Base-by-base conservation (phyloP, 2,797 vertebrate species). In the Semotilus atromaculatus region DNA sequence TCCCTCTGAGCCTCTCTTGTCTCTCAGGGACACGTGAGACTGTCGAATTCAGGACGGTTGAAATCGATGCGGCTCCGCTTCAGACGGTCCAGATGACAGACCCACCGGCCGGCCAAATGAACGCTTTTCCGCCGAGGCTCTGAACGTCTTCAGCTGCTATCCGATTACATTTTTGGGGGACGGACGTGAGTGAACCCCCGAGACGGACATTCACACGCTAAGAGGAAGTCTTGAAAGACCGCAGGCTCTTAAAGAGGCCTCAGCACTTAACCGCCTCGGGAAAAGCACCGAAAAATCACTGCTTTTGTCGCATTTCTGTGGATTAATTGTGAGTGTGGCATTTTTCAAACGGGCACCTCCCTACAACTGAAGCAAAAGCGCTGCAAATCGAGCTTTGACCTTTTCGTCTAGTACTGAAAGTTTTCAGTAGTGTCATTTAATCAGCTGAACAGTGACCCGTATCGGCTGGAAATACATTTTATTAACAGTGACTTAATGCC, bases 21-120 rank as follows among this genome's bases (percentile, higher is more conserved):
- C 82, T 93, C 92, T 85, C 92, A 96, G 94, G 92, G 90, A 88
- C 90, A 92, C 89, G 86, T 89, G 92, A 89, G 90, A 91, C 88
- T 89, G 89, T 91, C 89, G 58, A 72, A 74, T 82, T 77, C 74
- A 40, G 84, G 90, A 91, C 90, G 89, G 89, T 89, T 90, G 87
- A 91, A 90, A 91, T 90, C 90, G 85, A 84, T 26, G 80, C 82
- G 40, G 62, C 31, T 83, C 73, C 36, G 26, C 82, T 84, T 89
- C 76, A 43, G 71, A 62, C 31, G 75, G 64, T 26, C 81, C 60
- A 40, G 62, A 82, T 62, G 84, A 88, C 81, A 67, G 73, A 80
- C 77, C 6, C 6, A 38, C 79, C n/a, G 53, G 31, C 62, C 29
- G 71, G 68, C 53, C 71, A 58, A 60, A 67, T 18, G 38, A 60